Evolutionary conservation across 2,888 invertebrate species (phyloP).

Genomic region (Trypoxylon attenuatum): DNA sequence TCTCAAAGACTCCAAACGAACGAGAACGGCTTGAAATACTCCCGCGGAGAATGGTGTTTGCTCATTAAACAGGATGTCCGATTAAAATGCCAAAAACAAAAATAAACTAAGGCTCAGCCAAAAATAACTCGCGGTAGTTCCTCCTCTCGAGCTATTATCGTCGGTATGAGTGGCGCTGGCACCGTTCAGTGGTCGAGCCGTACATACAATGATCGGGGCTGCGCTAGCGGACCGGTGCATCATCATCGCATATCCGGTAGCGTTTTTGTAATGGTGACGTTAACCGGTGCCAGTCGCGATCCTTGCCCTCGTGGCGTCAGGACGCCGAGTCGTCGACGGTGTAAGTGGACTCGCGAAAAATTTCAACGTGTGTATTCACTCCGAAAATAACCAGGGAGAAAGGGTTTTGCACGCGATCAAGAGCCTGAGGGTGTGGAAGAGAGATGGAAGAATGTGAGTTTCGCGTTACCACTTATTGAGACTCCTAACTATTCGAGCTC

Average conservation of each 20-base stretch:
- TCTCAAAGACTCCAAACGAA: too few species aligned
- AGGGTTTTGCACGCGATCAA: too few species aligned
- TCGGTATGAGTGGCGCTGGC: not conserved
- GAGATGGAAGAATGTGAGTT: too few species aligned
- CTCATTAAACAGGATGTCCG: slow-evolving; percentile 54
- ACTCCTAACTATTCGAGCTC: too few species aligned
- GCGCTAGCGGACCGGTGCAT: slow-evolving; percentile 3
- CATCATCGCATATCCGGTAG: slow-evolving; percentile 37
- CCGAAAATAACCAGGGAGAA: too few species aligned
- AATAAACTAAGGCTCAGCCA: slow-evolving; percentile 43
- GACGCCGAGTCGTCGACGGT: too few species aligned
- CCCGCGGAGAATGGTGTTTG: slow-evolving; percentile 39
- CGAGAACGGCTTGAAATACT: too few species aligned
- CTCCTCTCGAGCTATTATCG: slow-evolving; percentile 31
- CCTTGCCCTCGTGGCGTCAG: slow-evolving; percentile 9
- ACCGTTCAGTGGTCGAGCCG: not conserved
- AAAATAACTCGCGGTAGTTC: slow-evolving; percentile 40
- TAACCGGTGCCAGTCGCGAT: slow-evolving; percentile 28
- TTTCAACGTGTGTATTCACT: too few species aligned
- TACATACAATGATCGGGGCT: too few species aligned
- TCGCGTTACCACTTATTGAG: too few species aligned
- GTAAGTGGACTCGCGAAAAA: too few species aligned
- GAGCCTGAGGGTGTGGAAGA: too few species aligned
- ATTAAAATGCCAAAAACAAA: slow-evolving; percentile 53
- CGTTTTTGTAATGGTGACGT: slow-evolving; percentile 47